phyloP scores from a whole-genome alignment of 2,888 invertebrate species.

The Morinoia aosen region DNA sequence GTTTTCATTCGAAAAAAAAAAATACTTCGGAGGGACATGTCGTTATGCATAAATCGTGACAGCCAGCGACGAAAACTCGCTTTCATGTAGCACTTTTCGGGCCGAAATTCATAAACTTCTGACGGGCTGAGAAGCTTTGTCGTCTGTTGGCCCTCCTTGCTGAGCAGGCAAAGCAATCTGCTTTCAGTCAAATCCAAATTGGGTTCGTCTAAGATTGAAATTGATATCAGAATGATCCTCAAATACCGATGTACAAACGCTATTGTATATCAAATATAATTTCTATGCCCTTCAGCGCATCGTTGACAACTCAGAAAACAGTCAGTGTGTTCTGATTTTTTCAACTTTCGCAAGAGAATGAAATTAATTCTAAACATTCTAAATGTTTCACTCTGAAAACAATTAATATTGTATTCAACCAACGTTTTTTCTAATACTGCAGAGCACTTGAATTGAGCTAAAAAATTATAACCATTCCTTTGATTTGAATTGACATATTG shows the following conservation, averaged over 20 bases:
- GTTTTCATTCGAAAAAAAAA: neutral
- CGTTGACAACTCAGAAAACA: neutral
- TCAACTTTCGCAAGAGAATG: no score
- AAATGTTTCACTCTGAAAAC: neutral
- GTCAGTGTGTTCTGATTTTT: neutral
- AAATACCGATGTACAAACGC: no score
- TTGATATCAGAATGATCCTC: no score
- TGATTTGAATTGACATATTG: neutral
- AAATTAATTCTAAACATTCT: neutral
- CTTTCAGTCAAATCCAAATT: neutral
- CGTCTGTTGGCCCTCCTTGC: neutral
- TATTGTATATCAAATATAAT: neutral
- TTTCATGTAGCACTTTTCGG: neutral
- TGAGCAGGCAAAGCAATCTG: neutral
- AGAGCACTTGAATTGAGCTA: neutral
- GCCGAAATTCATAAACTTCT: neutral
- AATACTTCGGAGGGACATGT: neutral
- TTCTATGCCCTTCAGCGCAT: neutral
- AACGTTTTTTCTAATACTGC: neutral
- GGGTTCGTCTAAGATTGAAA: neutral
- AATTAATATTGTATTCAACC: neutral
- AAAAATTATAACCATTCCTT: neutral
- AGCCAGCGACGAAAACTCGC: neutral
- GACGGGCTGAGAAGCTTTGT: neutral
- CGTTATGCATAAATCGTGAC: neutral